Percentiles rank a stretch among this genome's conserved stretches.
phyloP scores from a whole-genome alignment of 2,797 vertebrate species.

The Triplophysa yarkandensis region DNA sequence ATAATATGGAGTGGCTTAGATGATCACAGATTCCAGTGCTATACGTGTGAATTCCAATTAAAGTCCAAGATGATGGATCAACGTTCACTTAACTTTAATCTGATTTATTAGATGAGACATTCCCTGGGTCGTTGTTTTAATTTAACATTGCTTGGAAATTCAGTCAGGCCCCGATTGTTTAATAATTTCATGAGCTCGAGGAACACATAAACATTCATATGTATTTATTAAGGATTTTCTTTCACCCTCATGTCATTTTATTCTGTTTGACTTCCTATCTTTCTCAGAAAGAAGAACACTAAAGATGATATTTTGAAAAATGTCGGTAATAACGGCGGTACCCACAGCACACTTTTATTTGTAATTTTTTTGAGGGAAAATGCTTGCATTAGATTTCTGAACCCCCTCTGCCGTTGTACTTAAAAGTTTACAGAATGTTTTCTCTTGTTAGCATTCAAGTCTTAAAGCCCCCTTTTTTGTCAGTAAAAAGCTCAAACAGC shows the following conservation, averaged over 20 bases:
- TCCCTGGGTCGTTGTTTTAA: slow-evolving; percentile 6
- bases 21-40: slow-evolving; percentile 1
- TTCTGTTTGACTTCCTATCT: no score
- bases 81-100: slow-evolving; percentile 1
- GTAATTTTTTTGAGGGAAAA: no score
- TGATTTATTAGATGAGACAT: neutral
- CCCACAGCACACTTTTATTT: neutral
- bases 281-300: no score
- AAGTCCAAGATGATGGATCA: slow-evolving; percentile 33
- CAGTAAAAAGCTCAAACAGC: slow-evolving; percentile 43
- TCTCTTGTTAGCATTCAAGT: slow-evolving; percentile 26
- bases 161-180: neutral
- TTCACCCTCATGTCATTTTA: no score
- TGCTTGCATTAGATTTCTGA: neutral
- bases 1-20: slow-evolving; percentile 34
- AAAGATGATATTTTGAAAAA: no score
- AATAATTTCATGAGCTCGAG: neutral
- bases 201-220: no score
- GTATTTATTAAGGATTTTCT: no score
- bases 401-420: neutral
- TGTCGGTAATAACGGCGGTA: no score
- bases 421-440: slow-evolving; percentile 9
- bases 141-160: neutral
- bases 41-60: slow-evolving; percentile 33
- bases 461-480: slow-evolving; percentile 22